phyloP scores from a whole-genome alignment of 2,797 vertebrate genomes.

The Alfaro cultratus region DNA sequence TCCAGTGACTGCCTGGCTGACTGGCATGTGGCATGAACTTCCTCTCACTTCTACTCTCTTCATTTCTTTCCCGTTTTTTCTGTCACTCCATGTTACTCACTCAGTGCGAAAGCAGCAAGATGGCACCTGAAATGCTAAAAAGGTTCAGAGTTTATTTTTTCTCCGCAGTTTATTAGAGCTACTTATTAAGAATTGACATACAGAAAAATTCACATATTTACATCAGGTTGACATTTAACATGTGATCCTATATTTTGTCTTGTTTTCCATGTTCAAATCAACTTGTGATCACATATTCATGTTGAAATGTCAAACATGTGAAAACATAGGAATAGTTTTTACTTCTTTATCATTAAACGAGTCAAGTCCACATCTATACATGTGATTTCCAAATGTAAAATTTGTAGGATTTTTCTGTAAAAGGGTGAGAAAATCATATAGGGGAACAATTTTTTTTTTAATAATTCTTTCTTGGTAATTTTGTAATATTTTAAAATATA shows the following conservation, averaged over 20 bases:
- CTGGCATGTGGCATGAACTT: conserved; percentile 34
- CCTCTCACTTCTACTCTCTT: background rate
- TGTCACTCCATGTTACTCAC: conserved; percentile 26
- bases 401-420: too few relatives aligned
- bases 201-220: background rate
- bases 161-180: background rate
- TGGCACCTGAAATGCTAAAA: background rate
- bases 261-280: too few relatives aligned
- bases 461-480: background rate
- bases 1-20: conserved; percentile 37
- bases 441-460: background rate
- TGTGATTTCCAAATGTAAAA: too few relatives aligned
- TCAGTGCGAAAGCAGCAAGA: conserved; percentile 28
- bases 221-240: background rate
- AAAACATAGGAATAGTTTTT: background rate
- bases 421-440: background rate
- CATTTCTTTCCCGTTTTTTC: conserved; percentile 2
- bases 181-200: background rate
- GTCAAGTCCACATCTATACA: too few relatives aligned
- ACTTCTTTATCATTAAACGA: too few relatives aligned
- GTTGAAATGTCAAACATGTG: background rate
- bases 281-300: background rate
- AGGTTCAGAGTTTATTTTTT: background rate
- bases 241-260: too few relatives aligned
- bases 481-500: background rate